Evolutionary conservation across 1,140 invertebrate genomes (phyloP).

Genomic region (Hycleus phaleratus): DNA sequence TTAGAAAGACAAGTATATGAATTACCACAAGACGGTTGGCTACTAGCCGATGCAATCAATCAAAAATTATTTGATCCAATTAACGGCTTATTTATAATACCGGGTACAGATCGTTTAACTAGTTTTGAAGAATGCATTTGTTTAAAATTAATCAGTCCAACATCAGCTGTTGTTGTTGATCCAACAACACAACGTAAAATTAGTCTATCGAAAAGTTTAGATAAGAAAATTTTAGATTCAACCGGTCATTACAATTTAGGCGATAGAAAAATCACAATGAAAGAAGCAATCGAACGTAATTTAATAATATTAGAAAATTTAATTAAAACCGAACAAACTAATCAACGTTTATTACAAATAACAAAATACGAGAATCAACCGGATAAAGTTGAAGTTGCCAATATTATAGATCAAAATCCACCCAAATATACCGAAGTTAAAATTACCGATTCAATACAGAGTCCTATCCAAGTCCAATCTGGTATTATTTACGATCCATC

Average conservation of each 20-base stretch:
- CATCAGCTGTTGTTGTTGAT: conserved; percentile 72
- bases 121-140: conserved; percentile 83
- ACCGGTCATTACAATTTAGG: conserved; percentile 63
- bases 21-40: conserved; percentile 76
- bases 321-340: conserved; percentile 39
- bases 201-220: conserved; percentile 64
- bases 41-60: conserved; percentile 66
- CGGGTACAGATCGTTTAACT: conserved; percentile 74
- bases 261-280: conserved; percentile 58
- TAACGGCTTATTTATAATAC: conserved; percentile 78
- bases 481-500: conserved; percentile 69
- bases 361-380: conserved; percentile 55
- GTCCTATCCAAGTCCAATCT: conserved; percentile 60
- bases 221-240: conserved; percentile 68
- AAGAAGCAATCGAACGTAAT: conserved; percentile 65
- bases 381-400: conserved; percentile 58
- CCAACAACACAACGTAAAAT: conserved; percentile 60
- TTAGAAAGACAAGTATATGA: conserved; percentile 55
- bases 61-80: conserved; percentile 70
- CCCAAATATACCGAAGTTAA: conserved; percentile 41
- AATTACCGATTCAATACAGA: conserved; percentile 19
- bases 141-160: conserved; percentile 74
- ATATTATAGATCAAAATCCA: conserved; percentile 40
- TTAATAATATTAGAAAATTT: conserved; percentile 55
- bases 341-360: conserved; percentile 53